Evolutionary conservation across 2,113 vertebrate species (phyloP), one percentile per base, ranked within the genome.

Genomic region (Spea multiplicata): DNA sequence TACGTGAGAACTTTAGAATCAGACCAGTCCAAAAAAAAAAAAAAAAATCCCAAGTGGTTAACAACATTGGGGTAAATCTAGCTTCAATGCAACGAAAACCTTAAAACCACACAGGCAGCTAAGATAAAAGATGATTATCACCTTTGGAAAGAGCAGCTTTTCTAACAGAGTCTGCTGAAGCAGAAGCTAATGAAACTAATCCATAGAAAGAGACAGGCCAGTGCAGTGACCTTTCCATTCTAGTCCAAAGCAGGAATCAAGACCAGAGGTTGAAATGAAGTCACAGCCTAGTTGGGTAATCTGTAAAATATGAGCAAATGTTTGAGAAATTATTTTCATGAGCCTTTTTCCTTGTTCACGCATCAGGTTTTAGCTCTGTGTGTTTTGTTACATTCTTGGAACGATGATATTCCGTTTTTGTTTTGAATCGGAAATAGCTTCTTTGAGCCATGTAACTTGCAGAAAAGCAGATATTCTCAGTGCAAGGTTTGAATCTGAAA

Each of bases 151-250:
- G 47, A 71, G 48, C 52, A 49, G 47, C 30, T n/a, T 16, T 59
- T 77, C 48, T 77, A 62, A 47, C 59, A 71, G 49, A 68, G 55
- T 53, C 78, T 66, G 44, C 6, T 67, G 46, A 74, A 68, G 52
- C 52, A 80, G 6, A 80, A 68, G 45, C 65, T 68, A 67, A 73
- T 73, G 71, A 73, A 80, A 74, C 16, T 49, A 68, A 80, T 80
- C 71, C 67, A 49, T 67, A 68, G 78, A 61, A 55, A 72, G 46
- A 59, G 47, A 68, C 64, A 59, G 62, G 44, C 45, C 64, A 57
- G 12, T 49, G 44, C 65, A 57, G 61, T 80, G 65, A 80, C 78
- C 71, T 74, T 80, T 80, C 64, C 65, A 48, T 67, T 49, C 55
- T 9, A 61, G 78, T n/a, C 53, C 77, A 66, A 16, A 66, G 61